Conservation (phyloP, 2,888 invertebrate species). For the Agrochola lychnidis region DNA sequence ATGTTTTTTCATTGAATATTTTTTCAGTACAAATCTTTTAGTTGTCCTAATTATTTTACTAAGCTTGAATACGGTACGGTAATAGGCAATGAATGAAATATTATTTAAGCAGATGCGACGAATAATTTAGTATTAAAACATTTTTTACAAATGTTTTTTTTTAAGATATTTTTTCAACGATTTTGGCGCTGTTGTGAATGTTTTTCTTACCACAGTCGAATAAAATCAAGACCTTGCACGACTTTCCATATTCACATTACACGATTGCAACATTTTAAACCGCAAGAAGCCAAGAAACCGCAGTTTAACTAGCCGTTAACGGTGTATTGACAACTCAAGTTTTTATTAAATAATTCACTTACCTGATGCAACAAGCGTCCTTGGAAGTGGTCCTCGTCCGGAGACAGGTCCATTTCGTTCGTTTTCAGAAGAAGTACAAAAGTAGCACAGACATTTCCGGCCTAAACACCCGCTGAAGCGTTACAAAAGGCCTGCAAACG, state of each 20-base stretch:
- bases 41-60: background rate
- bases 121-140: background rate
- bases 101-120: background rate
- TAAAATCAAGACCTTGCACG: slow-evolving; percentile 54
- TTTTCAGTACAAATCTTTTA: background rate
- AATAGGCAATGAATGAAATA: slow-evolving; percentile 1
- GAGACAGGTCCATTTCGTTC: slow-evolving; percentile 92
- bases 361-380: slow-evolving; percentile 95
- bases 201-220: background rate
- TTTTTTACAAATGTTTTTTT: background rate
- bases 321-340: slow-evolving; percentile 8
- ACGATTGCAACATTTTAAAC: slow-evolving; percentile 40
- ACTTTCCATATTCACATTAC: slow-evolving; percentile 54
- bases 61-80: background rate
- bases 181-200: background rate
- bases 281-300: slow-evolving; percentile 9
- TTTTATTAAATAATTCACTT: slow-evolving; percentile 49
- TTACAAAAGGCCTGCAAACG: slow-evolving; percentile 70
- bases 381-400: slow-evolving; percentile 95
- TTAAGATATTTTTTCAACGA: background rate
- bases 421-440: slow-evolving; percentile 68
- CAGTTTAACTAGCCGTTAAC: background rate
- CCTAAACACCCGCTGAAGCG: slow-evolving; percentile 79
- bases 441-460: slow-evolving; percentile 80
- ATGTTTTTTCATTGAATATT: slow-evolving; percentile 18